These are phyloP conservation scores for Orbicella faveolata DNA, from an alignment of 64 coral and sea anemone genomes.

Conservation along the genomic window DNA sequence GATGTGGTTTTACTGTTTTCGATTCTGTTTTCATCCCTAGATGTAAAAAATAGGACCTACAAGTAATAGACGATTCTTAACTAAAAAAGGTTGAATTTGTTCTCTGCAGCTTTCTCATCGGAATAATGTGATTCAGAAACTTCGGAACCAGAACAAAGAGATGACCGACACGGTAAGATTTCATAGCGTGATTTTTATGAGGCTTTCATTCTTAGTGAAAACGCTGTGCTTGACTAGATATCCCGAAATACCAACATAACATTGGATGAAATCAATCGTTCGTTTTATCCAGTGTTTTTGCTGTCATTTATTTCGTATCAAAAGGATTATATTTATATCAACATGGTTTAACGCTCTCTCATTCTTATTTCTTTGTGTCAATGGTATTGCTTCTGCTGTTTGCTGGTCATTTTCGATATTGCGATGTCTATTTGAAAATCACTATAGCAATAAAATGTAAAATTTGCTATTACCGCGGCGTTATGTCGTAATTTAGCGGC, in stretches of 20 bases:
- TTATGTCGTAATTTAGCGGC: too few species aligned
- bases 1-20: not conserved
- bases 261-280: not conserved
- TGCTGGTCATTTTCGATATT: not conserved
- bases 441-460: too few species aligned
- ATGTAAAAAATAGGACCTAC: not conserved
- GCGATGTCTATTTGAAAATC: not conserved
- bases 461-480: too few species aligned
- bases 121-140: conserved; percentile 52
- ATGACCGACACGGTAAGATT: conserved; percentile 49
- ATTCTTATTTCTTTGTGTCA: not conserved
- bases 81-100: not conserved
- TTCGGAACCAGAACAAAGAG: conserved; percentile 58
- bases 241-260: too few species aligned
- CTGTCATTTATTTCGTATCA: not conserved
- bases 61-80: not conserved
- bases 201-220: not conserved
- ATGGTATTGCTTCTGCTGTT: not conserved
- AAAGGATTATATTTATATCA: not conserved
- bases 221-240: not conserved
- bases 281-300: not conserved
- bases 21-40: not conserved
- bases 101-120: conserved; percentile 54
- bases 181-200: not conserved
- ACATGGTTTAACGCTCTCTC: not conserved